Evolutionary conservation across 1,140 invertebrate species (phyloP), one percentile per base, ranked within the genome.

Genomic region (Drosophila seguyi): DNA sequence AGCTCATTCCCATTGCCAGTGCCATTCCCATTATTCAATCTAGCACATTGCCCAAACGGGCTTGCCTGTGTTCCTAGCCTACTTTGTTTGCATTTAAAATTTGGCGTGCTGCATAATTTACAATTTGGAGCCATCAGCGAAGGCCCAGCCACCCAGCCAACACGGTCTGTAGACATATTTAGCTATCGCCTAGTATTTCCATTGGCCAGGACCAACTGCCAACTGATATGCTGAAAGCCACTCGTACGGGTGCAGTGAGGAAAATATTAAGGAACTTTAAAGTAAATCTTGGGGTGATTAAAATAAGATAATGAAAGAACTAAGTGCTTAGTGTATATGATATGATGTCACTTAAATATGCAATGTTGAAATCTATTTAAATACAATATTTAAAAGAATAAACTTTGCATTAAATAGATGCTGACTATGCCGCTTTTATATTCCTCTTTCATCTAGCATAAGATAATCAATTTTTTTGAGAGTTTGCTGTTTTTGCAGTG

Each of bases 1-100:
- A 47, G 31, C 14, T 20, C 16, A 31, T 29, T 61, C 25, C 47
- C 7, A 7, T 6, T 25, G 29, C 20, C 22, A 53, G 48, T 39
- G 14, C 34, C 22, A 39, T 22, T n/a, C 25, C 60, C 74, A 66
- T 55, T 76, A 59, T 39, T 74, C 56, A 75, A 75, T 75, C 41
- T 31, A 52, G 60, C 29, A 57, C 39, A 44, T 52, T 65, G 52
- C 48, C 68, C 73, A 66, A 53, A 58, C 48, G 34, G 41, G 50
- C 16, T 22, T 22, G 48, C 31, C 20, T 53, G 47, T 60, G 76
- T 63, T 50, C 55, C 62, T 50, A 42, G 59, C 31, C 44, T 29
- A 66, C 48, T 80, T 71, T 88, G 80, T 87, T 87, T 84, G 84
- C 84, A 88, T 90, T 90, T 88, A 61, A 88, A 88, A 88, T 88